Evolutionary conservation across 2,113 vertebrate genomes (phyloP), one percentile per base, ranked within the genome.

Genomic region (Entomyzon cyanotis): DNA sequence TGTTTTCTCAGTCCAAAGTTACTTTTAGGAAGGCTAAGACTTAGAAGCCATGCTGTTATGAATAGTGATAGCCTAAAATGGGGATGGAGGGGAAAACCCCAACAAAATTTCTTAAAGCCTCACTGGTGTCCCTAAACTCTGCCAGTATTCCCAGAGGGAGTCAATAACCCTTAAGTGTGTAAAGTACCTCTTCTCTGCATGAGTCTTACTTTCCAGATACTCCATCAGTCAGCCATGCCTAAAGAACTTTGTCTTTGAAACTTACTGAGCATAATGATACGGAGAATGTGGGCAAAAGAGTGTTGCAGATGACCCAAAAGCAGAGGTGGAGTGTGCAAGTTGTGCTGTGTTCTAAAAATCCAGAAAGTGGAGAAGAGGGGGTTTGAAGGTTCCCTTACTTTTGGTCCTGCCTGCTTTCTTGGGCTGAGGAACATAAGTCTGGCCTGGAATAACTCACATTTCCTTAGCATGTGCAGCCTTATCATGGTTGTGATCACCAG

Each of bases 41-140:
- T 60, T 35, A 27, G 12, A 80, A 33, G 15, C 24, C 4, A 0
- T 15, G 10, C 42, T 63, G 30, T 53, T 55, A 11, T 5, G 53
- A 53, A 7, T 15, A 50, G 25, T 14, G 56, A 24, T 18, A 81
- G 44, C 30, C n/a, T 67, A 5, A 76, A 10, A 5, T 30, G 21
- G 25, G 35, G 17, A 5, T 0, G 0, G 11, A 4, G 21, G 6
- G 2, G 1, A 7, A 11, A 67, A 22, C 2, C 31, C 8, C 23
- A 35, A 3, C 4, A 69, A 39, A 35, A 37, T 59, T 49, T 24
- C 12, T 39, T 60, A 20, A 59, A 60, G 52, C 18, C 9, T 70
- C 9, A 5, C 4, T 64, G 33, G 37, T 67, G 33, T 60, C 13
- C 12, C 4, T 33, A 46, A 16, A 25, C 44, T 70, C 35, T 47